Evolutionary conservation across 2,888 invertebrate genomes (phyloP).

Genomic region (Ophraella communa): DNA sequence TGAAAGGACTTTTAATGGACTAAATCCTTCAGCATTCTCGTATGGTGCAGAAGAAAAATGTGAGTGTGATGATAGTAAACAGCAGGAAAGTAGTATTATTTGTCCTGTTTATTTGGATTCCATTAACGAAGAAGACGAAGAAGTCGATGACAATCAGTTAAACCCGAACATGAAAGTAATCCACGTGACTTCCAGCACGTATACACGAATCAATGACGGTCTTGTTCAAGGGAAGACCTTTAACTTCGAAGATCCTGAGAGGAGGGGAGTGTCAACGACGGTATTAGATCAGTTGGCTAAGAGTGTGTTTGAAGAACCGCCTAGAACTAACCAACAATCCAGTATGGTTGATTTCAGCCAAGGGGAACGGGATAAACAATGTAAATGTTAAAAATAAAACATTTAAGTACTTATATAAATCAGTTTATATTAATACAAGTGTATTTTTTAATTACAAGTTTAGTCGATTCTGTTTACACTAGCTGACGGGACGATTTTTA

Average conservation of each 20-base stretch:
- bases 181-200: background rate
- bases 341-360: no score
- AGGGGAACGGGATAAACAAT: background rate
- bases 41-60: background rate
- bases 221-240: background rate
- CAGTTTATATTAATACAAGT: no score
- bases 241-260: background rate
- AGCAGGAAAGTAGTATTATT: background rate
- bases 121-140: background rate
- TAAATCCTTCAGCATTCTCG: no score
- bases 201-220: background rate
- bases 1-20: no score
- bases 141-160: background rate
- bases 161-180: background rate
- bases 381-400: background rate
- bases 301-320: background rate
- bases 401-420: no score
- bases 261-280: background rate
- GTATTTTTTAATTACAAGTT: background rate
- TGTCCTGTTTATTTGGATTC: background rate
- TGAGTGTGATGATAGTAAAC: background rate
- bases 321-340: background rate
- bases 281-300: background rate
- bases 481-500: constrained; percentile 50
- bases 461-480: background rate